Evolutionary conservation across 2,113 vertebrate species (phyloP).

Genomic region (Chaetodon trifascialis): DNA sequence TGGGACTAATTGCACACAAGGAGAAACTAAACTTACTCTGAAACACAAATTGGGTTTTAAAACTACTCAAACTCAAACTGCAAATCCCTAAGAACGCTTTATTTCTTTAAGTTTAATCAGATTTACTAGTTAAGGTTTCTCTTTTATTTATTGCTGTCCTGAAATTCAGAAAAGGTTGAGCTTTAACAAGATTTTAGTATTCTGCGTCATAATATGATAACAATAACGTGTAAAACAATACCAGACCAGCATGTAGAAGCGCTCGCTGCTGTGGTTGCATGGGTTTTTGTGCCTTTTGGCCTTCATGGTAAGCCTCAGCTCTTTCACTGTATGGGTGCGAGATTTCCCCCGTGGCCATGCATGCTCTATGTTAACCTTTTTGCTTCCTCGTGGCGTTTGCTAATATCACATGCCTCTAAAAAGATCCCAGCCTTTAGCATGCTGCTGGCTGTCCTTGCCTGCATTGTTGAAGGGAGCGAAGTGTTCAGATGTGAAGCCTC

Average conservation of each 20-base stretch:
- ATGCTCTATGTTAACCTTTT: conserved; percentile 61
- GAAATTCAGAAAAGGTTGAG: neutral
- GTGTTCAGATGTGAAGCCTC: conserved; percentile 58
- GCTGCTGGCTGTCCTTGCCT: conserved; percentile 52
- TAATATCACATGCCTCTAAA: conserved; percentile 57
- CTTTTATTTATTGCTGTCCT: neutral
- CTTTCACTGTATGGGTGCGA: conserved; percentile 23
- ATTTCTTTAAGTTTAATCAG: neutral
- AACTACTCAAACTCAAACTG: no score
- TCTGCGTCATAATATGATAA: neutral
- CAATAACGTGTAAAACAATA: neutral
- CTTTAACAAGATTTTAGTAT: neutral
- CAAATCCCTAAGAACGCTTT: no score
- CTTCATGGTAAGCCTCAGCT: neutral
- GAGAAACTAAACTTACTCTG: conserved; percentile 12
- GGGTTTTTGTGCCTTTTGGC: neutral
- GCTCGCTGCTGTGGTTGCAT: neutral
- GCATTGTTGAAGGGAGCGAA: conserved; percentile 42
- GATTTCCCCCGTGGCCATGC: conserved; percentile 30
- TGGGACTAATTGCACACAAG: conserved; percentile 31
- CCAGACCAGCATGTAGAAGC: conserved; percentile 1
- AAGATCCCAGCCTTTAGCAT: conserved; percentile 51
- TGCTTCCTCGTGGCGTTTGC: conserved; percentile 36
- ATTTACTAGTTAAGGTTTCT: neutral
- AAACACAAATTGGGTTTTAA: conserved; percentile 10